These are phyloP conservation scores for Congeria kusceri DNA, from an alignment of 2,888 invertebrate genomes.

Conservation along the genomic window DNA sequence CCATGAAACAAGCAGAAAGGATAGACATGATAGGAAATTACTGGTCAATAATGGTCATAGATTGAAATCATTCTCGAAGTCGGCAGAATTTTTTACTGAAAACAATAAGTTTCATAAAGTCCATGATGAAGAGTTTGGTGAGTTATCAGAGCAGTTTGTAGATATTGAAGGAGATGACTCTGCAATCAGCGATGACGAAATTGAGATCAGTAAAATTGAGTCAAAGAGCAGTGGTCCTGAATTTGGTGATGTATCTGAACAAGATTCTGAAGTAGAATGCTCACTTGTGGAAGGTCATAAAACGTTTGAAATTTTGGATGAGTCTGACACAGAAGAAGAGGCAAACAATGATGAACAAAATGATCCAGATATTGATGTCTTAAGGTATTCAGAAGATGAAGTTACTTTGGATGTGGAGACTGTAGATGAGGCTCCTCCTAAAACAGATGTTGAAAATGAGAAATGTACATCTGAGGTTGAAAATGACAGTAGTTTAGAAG, in stretches of 20 bases:
- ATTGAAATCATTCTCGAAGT: too few relatives aligned
- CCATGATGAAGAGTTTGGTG: background rate
- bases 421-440: background rate
- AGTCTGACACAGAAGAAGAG: constrained; percentile 22
- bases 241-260: background rate
- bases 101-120: background rate
- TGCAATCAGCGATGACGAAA: constrained; percentile 1
- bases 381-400: constrained; percentile 50
- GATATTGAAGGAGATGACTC: constrained; percentile 3
- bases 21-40: background rate
- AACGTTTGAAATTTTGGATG: constrained; percentile 21
- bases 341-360: constrained; percentile 7
- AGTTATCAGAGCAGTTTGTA: background rate
- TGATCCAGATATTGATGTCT: constrained; percentile 43
- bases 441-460: background rate
- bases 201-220: constrained; percentile 27
- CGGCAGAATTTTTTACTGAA: too few relatives aligned
- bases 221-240: too few relatives aligned
- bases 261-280: constrained; percentile 38
- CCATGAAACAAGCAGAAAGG: background rate
- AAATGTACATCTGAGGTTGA: constrained; percentile 29
- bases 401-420: constrained; percentile 17
- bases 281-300: constrained; percentile 29
- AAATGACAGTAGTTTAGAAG: constrained; percentile 32
- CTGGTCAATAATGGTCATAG: too few relatives aligned